A percentile compares a stretch with the other conserved stretches of the same genome.
Evolutionary conservation across 2,888 invertebrate genomes (phyloP).

Genomic region (Drosophila fulvimacula): DNA sequence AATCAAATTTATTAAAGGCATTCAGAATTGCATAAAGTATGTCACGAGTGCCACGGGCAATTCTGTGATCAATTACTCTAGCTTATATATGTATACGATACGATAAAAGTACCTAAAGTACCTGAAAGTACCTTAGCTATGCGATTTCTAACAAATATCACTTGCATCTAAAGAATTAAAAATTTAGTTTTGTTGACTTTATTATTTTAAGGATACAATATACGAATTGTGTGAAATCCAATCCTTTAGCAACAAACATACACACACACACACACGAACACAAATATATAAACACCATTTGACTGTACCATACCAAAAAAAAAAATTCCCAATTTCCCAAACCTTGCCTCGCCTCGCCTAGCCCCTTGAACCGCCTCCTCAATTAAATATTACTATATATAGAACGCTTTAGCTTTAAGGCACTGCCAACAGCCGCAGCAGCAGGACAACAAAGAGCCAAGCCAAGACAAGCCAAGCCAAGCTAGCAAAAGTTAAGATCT

Average conservation of each 20-base stretch:
- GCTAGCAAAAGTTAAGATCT: conserved; percentile 25
- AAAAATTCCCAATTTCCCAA: conserved; percentile 5
- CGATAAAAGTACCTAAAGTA: conserved; percentile 43
- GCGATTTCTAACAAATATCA: conserved; percentile 32
- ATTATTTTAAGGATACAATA: conserved; percentile 20
- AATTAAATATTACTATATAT: conserved; percentile 25
- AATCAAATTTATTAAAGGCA: conserved; percentile 19
- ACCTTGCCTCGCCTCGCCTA: conserved; percentile 5
- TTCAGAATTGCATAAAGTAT: conserved; percentile 58
- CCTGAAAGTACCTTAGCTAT: conserved; percentile 57
- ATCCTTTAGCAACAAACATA: conserved; percentile 31
- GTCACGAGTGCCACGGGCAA: conserved; percentile 65
- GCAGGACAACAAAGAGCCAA: conserved; percentile 58
- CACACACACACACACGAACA: conserved; percentile 44
- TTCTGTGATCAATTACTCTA: conserved; percentile 52
- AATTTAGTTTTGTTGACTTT: conserved; percentile 32
- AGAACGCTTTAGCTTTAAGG: conserved; percentile 68
- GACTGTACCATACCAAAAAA: conserved; percentile 20
- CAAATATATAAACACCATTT: conserved; percentile 22
- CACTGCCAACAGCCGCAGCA: conserved; percentile 61
- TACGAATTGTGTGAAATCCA: conserved; percentile 28
- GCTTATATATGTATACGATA: background rate
- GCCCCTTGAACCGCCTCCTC: conserved; percentile 19
- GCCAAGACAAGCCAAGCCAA: conserved; percentile 43
- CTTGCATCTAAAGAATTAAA: conserved; percentile 43